Conservation (phyloP, 2,888 invertebrate genomes). For the Diarsia dahlii region DNA sequence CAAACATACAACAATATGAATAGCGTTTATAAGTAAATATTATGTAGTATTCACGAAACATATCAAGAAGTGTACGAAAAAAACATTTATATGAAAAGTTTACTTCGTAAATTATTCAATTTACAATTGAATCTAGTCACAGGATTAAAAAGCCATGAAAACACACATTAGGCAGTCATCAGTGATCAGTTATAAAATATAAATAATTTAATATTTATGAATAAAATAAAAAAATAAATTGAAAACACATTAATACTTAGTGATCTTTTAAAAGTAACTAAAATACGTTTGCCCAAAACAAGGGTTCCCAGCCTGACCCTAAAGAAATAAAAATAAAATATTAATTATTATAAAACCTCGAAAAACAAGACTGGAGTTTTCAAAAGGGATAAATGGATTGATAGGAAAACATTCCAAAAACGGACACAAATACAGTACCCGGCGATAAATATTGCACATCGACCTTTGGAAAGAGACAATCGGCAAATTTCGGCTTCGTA, state of each 20-base stretch:
- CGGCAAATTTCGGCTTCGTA: too few species aligned
- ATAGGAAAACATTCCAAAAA: slow-evolving; percentile 69
- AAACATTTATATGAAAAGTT: neutral
- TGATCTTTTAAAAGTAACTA: slow-evolving; percentile 32
- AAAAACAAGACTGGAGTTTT: slow-evolving; percentile 18
- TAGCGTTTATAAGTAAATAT: slow-evolving; percentile 24
- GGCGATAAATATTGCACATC: too few species aligned
- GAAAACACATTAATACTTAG: slow-evolving; percentile 18
- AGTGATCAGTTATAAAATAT: slow-evolving; percentile 38
- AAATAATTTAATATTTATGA: slow-evolving; percentile 44
- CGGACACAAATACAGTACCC: too few species aligned
- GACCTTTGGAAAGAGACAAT: too few species aligned
- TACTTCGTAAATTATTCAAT: slow-evolving; percentile 24
- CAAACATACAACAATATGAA: slow-evolving; percentile 19
- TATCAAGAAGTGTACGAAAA: slow-evolving; percentile 5
- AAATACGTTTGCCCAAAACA: slow-evolving; percentile 49
- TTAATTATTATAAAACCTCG: slow-evolving; percentile 30
- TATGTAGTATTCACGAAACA: neutral
- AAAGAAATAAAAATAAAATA: slow-evolving; percentile 11
- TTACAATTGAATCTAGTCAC: slow-evolving; percentile 45
- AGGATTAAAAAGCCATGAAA: slow-evolving; percentile 49
- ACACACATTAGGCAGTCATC: slow-evolving; percentile 44
- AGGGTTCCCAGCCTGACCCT: slow-evolving; percentile 34
- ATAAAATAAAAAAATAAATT: slow-evolving; percentile 47
- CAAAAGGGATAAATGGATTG: slow-evolving; percentile 33